Base-by-base conservation (phyloP, 1,140 invertebrate genomes). In the Drosophila parabipectinata region DNA sequence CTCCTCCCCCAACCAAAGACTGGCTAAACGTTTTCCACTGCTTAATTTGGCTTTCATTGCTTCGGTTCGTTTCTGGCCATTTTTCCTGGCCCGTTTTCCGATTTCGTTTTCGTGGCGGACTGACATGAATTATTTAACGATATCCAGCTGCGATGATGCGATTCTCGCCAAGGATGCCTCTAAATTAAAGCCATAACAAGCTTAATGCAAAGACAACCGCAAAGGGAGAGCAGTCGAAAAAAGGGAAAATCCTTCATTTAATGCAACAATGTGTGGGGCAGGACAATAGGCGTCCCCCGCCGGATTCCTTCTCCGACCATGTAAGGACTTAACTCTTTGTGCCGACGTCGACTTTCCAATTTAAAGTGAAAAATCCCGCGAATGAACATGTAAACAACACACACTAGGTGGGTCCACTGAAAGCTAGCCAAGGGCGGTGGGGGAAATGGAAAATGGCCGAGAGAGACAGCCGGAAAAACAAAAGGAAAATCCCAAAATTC, bases 31-130 rank as follows among this genome's bases (percentile, higher is more conserved):
- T 6, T 87, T 88, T 68, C 66, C 72, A 83, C 83, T 88, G 83
- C 83, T 87, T 87, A 87, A 87, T 87, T 87, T 87, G 83, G 84
- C 83, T 87, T 87, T 87, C 83, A 88, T 83, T 87, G 82, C 75
- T 77, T 60, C 64, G 71, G 68, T 87, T 71, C 72, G 62, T 68
- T 84, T 56, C 34, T 54, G 30, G 14, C 39, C 41, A 8, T 12
- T 52, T 51, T 51, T 57, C 56, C 34, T 57, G 41, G 9, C 32
- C 50, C 41, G 5, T 15, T 44, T 44, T 56, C 64, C 66, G 54
- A 30, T 62, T 52, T 45, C 72, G 72, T 52, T 53, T 66, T 73
- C 37, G 44, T 3, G 37, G 58, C 59, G 55, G 75, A 63, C 79
- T 79, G 83, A 88, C 83, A 87, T 87, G 83, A 87, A 87, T 87